A percentile compares a stretch with the other conserved stretches of the same genome.
Evolutionary conservation across 2,797 vertebrate genomes (phyloP).

Genomic region (Eidolon dupreanum): DNA sequence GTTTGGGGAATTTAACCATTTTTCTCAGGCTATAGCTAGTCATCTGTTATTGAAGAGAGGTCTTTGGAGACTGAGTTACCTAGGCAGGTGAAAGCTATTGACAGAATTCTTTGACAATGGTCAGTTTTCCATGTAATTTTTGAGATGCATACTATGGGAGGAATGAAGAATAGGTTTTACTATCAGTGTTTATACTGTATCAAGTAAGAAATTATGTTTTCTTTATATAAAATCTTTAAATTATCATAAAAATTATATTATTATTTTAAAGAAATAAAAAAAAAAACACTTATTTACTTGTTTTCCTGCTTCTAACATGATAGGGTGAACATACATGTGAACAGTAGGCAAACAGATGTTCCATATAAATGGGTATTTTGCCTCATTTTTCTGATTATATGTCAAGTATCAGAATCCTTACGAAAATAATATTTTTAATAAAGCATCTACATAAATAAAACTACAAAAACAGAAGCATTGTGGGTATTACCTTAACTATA

Average conservation of each 20-base stretch:
- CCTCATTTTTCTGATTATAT: not conserved
- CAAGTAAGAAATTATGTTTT: not conserved
- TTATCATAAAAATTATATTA: not conserved
- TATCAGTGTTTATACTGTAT: not conserved
- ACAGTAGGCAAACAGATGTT: not conserved
- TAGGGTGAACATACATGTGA: not conserved
- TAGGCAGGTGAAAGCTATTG: not conserved
- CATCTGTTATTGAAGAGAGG: constrained; percentile 40
- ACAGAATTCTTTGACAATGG: not conserved
- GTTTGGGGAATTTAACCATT: not conserved
- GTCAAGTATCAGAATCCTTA: not conserved
- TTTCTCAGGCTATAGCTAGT: not conserved
- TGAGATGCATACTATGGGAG: not conserved
- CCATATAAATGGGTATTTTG: not conserved
- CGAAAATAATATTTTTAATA: not conserved
- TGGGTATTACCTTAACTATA: not conserved
- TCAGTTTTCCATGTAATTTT: not conserved
- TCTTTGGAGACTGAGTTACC: not conserved
- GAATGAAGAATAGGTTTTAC: not conserved
- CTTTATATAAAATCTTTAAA: not conserved
- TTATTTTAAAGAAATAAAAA: not conserved
- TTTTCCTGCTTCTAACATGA: not conserved
- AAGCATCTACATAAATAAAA: not conserved
- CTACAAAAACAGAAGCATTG: not conserved
- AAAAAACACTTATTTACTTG: not conserved